Evolutionary conservation across 2,113 vertebrate species (phyloP).

Genomic region (Ifrita kowaldi): DNA sequence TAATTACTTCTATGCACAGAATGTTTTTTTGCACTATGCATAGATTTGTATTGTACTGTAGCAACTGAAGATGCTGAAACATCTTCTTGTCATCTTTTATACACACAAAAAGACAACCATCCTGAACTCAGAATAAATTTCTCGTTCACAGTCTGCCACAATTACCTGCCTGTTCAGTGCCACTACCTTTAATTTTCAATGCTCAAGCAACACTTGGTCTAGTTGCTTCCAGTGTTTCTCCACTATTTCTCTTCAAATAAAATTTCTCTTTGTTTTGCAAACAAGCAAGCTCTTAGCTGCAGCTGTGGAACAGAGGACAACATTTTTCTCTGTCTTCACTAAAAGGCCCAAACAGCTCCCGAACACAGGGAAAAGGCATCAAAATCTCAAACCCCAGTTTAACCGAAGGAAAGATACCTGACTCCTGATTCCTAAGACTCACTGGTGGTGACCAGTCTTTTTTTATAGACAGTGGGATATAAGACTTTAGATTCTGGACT

Average conservation of each 20-base stretch:
- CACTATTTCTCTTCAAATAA: background rate
- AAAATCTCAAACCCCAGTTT: background rate
- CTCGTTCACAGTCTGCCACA: background rate
- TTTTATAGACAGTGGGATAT: background rate
- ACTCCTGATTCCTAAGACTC: background rate
- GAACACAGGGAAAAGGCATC: background rate
- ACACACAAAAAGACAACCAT: background rate
- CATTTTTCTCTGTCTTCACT: background rate
- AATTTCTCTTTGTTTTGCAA: background rate
- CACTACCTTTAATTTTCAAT: background rate
- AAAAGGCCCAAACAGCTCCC: background rate
- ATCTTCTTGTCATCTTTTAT: background rate
- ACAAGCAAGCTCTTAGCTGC: background rate
- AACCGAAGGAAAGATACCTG: background rate
- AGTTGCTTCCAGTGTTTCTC: background rate
- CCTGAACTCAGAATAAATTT: background rate
- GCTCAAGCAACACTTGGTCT: background rate
- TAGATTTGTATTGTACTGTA: background rate
- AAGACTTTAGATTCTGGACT: background rate
- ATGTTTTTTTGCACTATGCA: background rate
- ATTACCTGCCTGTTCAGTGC: background rate
- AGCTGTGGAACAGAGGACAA: background rate
- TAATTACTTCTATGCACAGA: background rate
- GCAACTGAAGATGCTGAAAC: background rate
- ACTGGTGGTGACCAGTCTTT: background rate